Percentiles rank a stretch among this genome's conserved stretches.
These are phyloP conservation scores for Tillus elongatus DNA, from an alignment of 2,888 invertebrate genomes.

Conservation along the genomic window DNA sequence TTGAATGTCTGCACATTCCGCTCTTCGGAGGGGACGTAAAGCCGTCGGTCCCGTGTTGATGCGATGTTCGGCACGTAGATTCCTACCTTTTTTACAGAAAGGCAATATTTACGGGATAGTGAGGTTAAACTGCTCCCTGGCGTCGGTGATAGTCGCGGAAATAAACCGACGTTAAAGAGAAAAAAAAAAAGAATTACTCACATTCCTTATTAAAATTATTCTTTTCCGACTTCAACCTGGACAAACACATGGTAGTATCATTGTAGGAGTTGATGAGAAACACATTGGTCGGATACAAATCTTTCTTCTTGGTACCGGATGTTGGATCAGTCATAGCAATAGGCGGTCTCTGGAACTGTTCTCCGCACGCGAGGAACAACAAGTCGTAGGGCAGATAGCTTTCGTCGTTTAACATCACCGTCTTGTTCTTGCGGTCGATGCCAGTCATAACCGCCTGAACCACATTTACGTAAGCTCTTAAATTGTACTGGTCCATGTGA, in stretches of 20 bases:
- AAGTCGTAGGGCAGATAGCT: slow-evolving; percentile 45
- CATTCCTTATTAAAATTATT: neutral
- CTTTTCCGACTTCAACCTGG: slow-evolving; percentile 28
- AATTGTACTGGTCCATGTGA: slow-evolving; percentile 48
- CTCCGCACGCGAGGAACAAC: slow-evolving; percentile 49
- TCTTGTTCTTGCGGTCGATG: slow-evolving; percentile 52
- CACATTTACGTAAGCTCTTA: slow-evolving; percentile 57
- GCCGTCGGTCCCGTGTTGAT: too few species aligned
- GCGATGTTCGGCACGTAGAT: too few species aligned
- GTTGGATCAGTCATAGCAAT: slow-evolving; percentile 36
- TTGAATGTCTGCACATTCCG: too few species aligned
- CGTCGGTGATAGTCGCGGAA: too few species aligned
- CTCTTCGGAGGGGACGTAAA: too few species aligned
- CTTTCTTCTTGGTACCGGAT: slow-evolving; percentile 30
- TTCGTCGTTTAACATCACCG: slow-evolving; percentile 45
- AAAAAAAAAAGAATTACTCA: too few species aligned
- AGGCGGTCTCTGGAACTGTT: slow-evolving; percentile 51
- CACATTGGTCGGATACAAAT: slow-evolving; percentile 49
- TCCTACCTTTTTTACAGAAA: too few species aligned
- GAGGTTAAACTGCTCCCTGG: too few species aligned
- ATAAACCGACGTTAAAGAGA: too few species aligned
- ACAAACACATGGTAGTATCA: slow-evolving; percentile 47
- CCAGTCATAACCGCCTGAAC: slow-evolving; percentile 51
- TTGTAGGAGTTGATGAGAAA: slow-evolving; percentile 51
- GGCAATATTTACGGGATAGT: too few species aligned